A percentile compares a stretch with the other conserved stretches of the same genome.
These are phyloP conservation scores for Chlorospingus flavigularis DNA, from an alignment of 2,797 vertebrate genomes.

Conservation along the genomic window DNA sequence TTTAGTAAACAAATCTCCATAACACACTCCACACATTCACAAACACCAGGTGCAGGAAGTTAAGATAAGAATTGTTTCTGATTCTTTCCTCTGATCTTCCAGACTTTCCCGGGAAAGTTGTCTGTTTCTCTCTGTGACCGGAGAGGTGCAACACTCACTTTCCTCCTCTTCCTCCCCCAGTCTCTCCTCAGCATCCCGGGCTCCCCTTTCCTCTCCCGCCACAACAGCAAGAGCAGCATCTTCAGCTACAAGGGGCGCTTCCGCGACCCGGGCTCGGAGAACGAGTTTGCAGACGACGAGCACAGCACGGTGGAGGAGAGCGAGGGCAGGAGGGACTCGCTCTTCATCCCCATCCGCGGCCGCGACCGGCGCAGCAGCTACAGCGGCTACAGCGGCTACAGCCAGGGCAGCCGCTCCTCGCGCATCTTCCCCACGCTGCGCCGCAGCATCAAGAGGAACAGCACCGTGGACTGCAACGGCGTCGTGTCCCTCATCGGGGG, in stretches of 20 bases:
- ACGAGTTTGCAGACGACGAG: constrained; percentile 97
- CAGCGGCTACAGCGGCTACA: constrained; percentile 98
- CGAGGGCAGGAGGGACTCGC: constrained; percentile 92
- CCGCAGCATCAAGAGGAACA: constrained; percentile 91
- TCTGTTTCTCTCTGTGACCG: neutral
- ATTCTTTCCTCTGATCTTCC: neutral
- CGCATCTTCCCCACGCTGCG: constrained; percentile 91
- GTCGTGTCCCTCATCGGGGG: constrained; percentile 96
- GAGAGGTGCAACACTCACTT: neutral
- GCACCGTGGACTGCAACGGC: constrained; percentile 98
- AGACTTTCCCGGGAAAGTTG: neutral
- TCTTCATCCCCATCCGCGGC: constrained; percentile 92
- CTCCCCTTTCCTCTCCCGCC: constrained; percentile 95
- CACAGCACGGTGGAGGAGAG: constrained; percentile 98
- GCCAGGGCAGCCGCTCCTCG: constrained; percentile 90
- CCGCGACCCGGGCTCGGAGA: constrained; percentile 92
- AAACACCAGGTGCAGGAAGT: neutral
- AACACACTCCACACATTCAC: neutral
- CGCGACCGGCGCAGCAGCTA: constrained; percentile 92
- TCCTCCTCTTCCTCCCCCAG: constrained; percentile 58
- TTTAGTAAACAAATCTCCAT: neutral
- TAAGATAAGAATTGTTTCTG: neutral
- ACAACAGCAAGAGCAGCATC: constrained; percentile 98
- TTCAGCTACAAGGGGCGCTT: constrained; percentile 92
- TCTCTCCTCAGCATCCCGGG: constrained; percentile 97